A percentile compares a stretch with the other conserved stretches of the same genome.
phyloP scores from a whole-genome alignment of 2,888 invertebrate species.

The Pelosia muscerda region DNA sequence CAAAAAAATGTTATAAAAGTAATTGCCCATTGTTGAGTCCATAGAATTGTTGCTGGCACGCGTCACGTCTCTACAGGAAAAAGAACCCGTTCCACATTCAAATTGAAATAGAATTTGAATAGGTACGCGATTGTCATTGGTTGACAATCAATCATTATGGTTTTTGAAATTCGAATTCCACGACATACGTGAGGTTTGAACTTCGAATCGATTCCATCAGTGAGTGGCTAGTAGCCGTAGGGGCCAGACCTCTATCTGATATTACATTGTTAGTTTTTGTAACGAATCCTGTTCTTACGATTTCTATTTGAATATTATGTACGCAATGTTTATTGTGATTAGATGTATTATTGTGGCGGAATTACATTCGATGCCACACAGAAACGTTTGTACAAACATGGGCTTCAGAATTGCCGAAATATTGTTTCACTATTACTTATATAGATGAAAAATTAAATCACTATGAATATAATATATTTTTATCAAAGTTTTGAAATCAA shows the following conservation, averaged over 20 bases:
- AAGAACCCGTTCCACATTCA: conserved; percentile 82
- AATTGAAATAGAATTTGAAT: conserved; percentile 82
- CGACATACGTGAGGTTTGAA: conserved; percentile 70
- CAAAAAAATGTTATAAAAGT: conserved; percentile 65
- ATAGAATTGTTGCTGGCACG: conserved; percentile 71
- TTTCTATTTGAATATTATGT: conserved; percentile 47
- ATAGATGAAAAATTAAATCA: not conserved
- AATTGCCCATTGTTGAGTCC: conserved; percentile 77
- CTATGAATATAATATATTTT: too few species aligned
- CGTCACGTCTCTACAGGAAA: conserved; percentile 75
- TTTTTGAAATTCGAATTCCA: conserved; percentile 83
- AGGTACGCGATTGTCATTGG: conserved; percentile 82
- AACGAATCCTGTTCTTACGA: conserved; percentile 50
- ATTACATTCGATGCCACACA: conserved; percentile 33
- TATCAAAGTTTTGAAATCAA: not conserved
- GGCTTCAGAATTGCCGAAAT: conserved; percentile 19
- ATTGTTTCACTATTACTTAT: not conserved
- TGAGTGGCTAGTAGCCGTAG: conserved; percentile 62
- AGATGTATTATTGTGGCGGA: conserved; percentile 40
- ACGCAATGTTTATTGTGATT: conserved; percentile 42
- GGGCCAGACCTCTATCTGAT: conserved; percentile 60
- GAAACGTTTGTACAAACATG: conserved; percentile 27
- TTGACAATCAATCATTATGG: conserved; percentile 85
- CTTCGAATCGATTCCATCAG: conserved; percentile 68
- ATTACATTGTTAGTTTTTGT: conserved; percentile 55